phyloP scores from a whole-genome alignment of 2,113 vertebrate species.

The Gasterosteus aculeatus region DNA sequence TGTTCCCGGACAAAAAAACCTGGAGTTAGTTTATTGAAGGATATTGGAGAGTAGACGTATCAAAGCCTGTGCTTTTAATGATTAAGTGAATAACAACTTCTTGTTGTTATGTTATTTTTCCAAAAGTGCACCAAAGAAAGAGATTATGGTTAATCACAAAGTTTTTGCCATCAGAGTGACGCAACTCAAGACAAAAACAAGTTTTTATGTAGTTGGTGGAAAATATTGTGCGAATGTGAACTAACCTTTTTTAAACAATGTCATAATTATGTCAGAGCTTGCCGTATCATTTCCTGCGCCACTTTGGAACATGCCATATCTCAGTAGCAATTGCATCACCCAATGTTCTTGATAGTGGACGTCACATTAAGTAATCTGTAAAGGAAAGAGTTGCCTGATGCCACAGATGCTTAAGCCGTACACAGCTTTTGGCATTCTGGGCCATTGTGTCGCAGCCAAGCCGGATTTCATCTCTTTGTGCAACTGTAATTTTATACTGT shows the following conservation, averaged over 20 bases:
- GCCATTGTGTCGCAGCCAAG: slow-evolving; percentile 52
- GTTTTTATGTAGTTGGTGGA: slow-evolving; percentile 8
- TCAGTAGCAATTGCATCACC: slow-evolving; percentile 50
- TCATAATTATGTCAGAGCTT: slow-evolving; percentile 27
- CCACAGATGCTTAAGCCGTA: slow-evolving; percentile 35
- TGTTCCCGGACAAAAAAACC: slow-evolving; percentile 5
- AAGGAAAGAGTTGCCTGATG: slow-evolving; percentile 29
- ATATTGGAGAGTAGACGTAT: slow-evolving; percentile 4
- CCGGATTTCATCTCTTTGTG: slow-evolving; percentile 59
- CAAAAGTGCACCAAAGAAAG: neutral
- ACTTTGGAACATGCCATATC: slow-evolving; percentile 32
- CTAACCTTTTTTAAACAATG: slow-evolving; percentile 26
- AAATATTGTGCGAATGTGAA: slow-evolving; percentile 38
- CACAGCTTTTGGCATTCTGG: slow-evolving; percentile 46
- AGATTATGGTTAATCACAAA: neutral
- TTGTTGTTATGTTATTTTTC: slow-evolving; percentile 14
- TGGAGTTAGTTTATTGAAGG: slow-evolving; percentile 3
- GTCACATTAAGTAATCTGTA: slow-evolving; percentile 36
- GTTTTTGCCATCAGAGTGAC: slow-evolving; percentile 13
- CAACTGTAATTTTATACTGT: slow-evolving; percentile 67
- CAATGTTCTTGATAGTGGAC: slow-evolving; percentile 20
- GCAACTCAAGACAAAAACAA: slow-evolving; percentile 11
- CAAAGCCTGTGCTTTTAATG: neutral
- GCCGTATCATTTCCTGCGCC: slow-evolving; percentile 25
- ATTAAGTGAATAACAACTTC: neutral